Evolutionary conservation across 2,113 vertebrate species (phyloP).

Genomic region (Macrotus californicus): DNA sequence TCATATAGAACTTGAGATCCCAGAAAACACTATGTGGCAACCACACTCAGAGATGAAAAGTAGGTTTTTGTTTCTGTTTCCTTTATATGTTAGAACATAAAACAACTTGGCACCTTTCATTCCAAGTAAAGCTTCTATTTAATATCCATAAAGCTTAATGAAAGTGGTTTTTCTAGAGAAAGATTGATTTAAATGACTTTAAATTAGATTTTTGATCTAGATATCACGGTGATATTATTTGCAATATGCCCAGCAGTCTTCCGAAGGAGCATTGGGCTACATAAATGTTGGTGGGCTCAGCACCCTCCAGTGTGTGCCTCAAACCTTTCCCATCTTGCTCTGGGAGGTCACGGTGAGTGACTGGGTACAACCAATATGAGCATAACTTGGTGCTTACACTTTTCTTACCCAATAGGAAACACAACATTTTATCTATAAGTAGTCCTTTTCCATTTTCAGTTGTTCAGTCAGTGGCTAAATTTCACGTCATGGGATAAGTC

Average conservation of each 20-base stretch:
- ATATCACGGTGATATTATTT: not conserved
- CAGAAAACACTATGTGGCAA: not conserved
- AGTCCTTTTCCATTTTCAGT: not conserved
- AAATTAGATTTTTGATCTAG: not conserved
- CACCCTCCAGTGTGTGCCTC: rapidly evolving
- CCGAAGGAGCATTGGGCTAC: not conserved
- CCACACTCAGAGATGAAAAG: not conserved
- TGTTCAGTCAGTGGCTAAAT: not conserved
- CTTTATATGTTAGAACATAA: not conserved
- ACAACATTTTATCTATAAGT: not conserved
- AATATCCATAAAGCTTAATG: not conserved
- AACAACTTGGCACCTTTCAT: slow-evolving; percentile 1
- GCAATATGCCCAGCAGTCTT: not conserved
- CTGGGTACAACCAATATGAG: not conserved
- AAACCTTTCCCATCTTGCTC: not conserved
- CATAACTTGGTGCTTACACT: not conserved
- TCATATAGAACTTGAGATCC: not conserved
- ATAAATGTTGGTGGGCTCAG: rapidly evolving
- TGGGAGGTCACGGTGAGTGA: not conserved
- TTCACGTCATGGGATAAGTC: not conserved
- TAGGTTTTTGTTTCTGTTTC: not conserved
- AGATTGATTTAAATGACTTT: not conserved
- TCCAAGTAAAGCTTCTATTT: not conserved
- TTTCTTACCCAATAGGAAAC: not conserved
- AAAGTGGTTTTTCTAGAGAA: not conserved